Evolutionary conservation across 2,888 invertebrate species (phyloP).

Genomic region (Netelia fuscicornis): DNA sequence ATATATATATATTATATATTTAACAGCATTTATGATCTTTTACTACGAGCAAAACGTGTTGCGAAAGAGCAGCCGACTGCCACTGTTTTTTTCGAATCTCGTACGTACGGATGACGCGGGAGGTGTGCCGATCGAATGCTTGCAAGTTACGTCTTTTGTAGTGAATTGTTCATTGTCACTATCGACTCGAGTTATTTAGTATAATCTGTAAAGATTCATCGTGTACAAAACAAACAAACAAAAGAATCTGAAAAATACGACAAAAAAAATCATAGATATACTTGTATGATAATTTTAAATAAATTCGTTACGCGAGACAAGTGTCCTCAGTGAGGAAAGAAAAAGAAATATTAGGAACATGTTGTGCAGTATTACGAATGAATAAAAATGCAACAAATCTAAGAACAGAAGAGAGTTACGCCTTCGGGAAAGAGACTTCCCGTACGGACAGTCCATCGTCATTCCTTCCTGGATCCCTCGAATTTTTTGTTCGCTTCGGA

Average conservation of each 20-base stretch:
- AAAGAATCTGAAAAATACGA: constrained; percentile 40
- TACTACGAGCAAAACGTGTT: constrained; percentile 15
- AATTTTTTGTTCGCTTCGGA: neutral
- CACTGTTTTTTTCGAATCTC: neutral
- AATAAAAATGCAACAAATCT: constrained; percentile 76
- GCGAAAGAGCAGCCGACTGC: constrained; percentile 10
- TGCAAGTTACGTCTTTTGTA: constrained; percentile 49
- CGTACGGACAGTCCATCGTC: neutral
- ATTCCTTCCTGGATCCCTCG: neutral
- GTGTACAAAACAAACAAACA: constrained; percentile 63
- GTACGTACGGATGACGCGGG: constrained; percentile 18
- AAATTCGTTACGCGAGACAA: constrained; percentile 62
- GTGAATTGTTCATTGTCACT: constrained; percentile 63
- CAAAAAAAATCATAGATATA: constrained; percentile 56
- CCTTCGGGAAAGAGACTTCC: neutral
- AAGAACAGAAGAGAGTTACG: constrained; percentile 3
- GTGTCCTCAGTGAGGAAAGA: constrained; percentile 71
- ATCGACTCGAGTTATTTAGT: constrained; percentile 69
- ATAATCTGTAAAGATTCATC: constrained; percentile 75
- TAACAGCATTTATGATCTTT: constrained; percentile 64
- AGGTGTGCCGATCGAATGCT: constrained; percentile 37
- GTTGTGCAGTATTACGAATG: constrained; percentile 82
- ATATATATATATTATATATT: constrained; percentile 12
- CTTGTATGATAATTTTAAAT: constrained; percentile 62
- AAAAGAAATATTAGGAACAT: constrained; percentile 68